Evolutionary conservation across 2,797 vertebrate species (phyloP).

Genomic region (Malacoctenus gilli): DNA sequence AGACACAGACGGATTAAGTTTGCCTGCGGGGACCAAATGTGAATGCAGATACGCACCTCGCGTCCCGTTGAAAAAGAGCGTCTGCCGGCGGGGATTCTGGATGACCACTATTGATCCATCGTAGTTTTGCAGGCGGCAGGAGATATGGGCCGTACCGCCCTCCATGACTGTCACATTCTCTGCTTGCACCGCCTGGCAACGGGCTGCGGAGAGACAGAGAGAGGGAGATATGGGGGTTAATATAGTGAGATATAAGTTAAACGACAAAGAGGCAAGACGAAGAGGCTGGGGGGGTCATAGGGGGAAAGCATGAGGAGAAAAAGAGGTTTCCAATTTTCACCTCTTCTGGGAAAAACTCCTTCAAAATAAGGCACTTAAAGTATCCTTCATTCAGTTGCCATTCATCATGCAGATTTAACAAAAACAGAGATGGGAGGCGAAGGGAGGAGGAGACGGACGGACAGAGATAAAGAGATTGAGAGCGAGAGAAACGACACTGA

Average conservation of each 20-base stretch:
- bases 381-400: slow-evolving; percentile 62
- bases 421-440: slow-evolving; percentile 1
- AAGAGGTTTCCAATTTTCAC: slow-evolving; percentile 43
- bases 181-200: slow-evolving; percentile 89
- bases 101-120: slow-evolving; percentile 95
- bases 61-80: slow-evolving; percentile 94
- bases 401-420: slow-evolving; percentile 54
- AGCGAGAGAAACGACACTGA: slow-evolving; percentile 40
- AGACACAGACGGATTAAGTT: slow-evolving; percentile 33
- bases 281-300: slow-evolving; percentile 6
- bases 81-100: slow-evolving; percentile 93
- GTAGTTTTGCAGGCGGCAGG: slow-evolving; percentile 91
- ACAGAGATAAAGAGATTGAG: slow-evolving; percentile 18
- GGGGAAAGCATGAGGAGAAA: slow-evolving; percentile 23
- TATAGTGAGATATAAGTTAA: slow-evolving; percentile 13
- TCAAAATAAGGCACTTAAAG: slow-evolving; percentile 62
- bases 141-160: slow-evolving; percentile 91
- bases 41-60: slow-evolving; percentile 78
- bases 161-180: slow-evolving; percentile 93
- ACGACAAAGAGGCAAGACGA: slow-evolving; percentile 7
- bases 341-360: slow-evolving; percentile 47
- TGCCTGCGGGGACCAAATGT: slow-evolving; percentile 17
- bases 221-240: slow-evolving; percentile 26
- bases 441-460: neutral
- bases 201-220: slow-evolving; percentile 62